phyloP scores from a whole-genome alignment of 2,113 vertebrate genomes.

The Hippocampus guttulatus region DNA sequence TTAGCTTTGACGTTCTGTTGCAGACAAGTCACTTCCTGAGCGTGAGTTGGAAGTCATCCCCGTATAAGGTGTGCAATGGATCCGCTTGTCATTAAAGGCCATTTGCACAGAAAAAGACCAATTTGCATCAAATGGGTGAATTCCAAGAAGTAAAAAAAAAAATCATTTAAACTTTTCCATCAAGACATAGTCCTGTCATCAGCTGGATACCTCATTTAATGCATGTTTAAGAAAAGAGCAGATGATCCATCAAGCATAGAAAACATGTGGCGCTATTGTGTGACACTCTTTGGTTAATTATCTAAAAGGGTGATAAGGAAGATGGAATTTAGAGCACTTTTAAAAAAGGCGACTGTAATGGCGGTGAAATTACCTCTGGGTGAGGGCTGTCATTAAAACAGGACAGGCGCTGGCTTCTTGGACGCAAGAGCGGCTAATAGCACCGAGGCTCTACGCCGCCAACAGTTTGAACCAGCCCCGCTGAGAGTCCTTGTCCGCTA shows the following conservation, averaged over 20 bases:
- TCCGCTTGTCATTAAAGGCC: not conserved
- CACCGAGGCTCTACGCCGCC: slow-evolving; percentile 44
- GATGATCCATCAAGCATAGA: slow-evolving; percentile 68
- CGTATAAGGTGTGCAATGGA: not conserved
- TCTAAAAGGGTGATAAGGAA: slow-evolving; percentile 79
- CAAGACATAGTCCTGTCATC: slow-evolving; percentile 46
- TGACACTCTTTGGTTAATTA: slow-evolving; percentile 72
- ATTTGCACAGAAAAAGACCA: not conserved
- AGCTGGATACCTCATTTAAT: slow-evolving; percentile 67
- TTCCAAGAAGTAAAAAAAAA: slow-evolving; percentile 3
- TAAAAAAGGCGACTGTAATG: slow-evolving; percentile 74
- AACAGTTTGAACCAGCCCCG: slow-evolving; percentile 37
- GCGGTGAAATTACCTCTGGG: slow-evolving; percentile 74
- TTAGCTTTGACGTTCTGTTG: no score
- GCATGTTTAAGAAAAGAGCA: slow-evolving; percentile 50
- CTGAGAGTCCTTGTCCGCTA: not conserved
- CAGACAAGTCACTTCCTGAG: no score
- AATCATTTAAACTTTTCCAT: slow-evolving; percentile 69
- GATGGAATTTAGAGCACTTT: slow-evolving; percentile 80
- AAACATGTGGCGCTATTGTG: slow-evolving; percentile 75
- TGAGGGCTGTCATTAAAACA: slow-evolving; percentile 79
- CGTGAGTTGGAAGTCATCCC: not conserved
- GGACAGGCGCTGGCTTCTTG: slow-evolving; percentile 68
- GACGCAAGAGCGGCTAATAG: slow-evolving; percentile 67
- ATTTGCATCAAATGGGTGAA: not conserved